These are phyloP conservation scores for Oxytorus armatus DNA, from an alignment of 2,888 invertebrate species.

Conservation along the genomic window DNA sequence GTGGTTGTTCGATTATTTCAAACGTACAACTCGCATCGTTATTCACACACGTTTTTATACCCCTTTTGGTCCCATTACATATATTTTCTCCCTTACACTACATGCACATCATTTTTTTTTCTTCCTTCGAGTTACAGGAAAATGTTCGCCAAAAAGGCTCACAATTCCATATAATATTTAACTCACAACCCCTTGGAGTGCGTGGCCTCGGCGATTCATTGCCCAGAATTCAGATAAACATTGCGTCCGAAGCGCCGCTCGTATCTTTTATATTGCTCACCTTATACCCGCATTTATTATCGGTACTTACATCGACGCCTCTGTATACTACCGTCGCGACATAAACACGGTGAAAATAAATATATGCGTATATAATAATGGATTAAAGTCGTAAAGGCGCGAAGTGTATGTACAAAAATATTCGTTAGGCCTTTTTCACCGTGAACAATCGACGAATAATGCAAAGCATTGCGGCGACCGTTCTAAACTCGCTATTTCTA, in stretches of 20 bases:
- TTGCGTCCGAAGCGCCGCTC: conserved; percentile 41
- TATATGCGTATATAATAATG: background rate
- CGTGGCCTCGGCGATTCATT: conserved; percentile 59
- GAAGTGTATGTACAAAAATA: too few species aligned
- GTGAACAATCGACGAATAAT: too few species aligned
- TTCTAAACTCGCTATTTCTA: too few species aligned
- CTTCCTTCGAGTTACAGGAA: conserved; percentile 37
- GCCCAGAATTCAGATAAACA: conserved; percentile 69
- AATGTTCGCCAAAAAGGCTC: conserved; percentile 43
- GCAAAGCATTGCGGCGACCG: too few species aligned
- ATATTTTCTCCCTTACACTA: conserved; percentile 7
- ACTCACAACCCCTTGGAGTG: conserved; percentile 38
- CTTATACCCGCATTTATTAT: conserved; percentile 61
- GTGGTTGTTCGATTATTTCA: conserved; percentile 47
- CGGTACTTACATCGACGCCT: conserved; percentile 44
- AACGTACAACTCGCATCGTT: conserved; percentile 40
- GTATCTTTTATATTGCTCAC: conserved; percentile 56
- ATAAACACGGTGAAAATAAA: background rate
- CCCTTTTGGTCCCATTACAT: conserved; percentile 33
- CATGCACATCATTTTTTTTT: background rate
- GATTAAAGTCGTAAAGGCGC: background rate
- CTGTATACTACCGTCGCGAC: conserved; percentile 19
- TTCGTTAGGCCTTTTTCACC: too few species aligned
- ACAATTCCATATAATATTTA: conserved; percentile 7
- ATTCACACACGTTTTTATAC: conserved; percentile 54